phyloP scores from a whole-genome alignment of 2,888 invertebrate genomes.

The Chironomus tentans region DNA sequence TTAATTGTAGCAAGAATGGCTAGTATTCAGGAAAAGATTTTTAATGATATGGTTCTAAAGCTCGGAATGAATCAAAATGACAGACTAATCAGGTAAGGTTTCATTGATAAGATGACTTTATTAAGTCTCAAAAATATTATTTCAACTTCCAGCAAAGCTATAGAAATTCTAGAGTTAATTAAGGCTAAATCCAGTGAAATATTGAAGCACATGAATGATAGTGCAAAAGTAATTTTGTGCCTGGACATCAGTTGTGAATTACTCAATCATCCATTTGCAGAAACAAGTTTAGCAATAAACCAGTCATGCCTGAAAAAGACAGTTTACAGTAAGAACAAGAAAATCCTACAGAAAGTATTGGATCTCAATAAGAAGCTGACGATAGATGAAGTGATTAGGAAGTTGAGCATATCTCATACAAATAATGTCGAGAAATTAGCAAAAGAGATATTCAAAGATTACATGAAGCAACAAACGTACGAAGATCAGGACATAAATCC shows the following conservation, averaged over 20 bases:
- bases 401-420: background rate
- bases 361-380: background rate
- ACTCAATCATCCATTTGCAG: background rate
- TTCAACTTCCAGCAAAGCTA: background rate
- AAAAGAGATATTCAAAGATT: background rate
- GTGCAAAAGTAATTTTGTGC: background rate
- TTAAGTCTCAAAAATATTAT: too few relatives aligned
- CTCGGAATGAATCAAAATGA: background rate
- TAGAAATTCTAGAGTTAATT: background rate
- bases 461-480: background rate
- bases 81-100: background rate
- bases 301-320: background rate
- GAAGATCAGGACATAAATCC: background rate
- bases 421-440: background rate
- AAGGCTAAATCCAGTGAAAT: background rate
- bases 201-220: background rate
- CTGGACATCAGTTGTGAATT: background rate
- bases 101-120: background rate
- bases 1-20: background rate
- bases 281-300: background rate
- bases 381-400: background rate
- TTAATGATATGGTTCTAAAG: background rate
- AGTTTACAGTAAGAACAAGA: background rate
- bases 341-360: background rate
- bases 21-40: background rate